Evolutionary conservation across 2,888 invertebrate species (phyloP), one percentile per base, ranked within the genome.

Genomic region (Drosophila meridionalis): DNA sequence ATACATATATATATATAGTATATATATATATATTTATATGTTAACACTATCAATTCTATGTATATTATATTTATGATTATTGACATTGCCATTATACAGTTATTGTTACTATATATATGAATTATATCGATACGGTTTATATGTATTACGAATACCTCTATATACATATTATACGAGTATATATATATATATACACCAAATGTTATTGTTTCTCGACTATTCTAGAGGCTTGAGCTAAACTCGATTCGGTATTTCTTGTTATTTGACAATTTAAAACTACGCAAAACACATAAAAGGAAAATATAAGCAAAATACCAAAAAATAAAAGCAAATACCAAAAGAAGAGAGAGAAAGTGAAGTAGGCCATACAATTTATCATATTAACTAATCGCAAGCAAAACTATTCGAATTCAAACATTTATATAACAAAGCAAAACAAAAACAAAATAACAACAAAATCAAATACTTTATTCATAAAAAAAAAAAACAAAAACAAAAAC

Each of bases 221-320:
- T 73, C 76, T 87, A 88, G 61, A 78, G 60, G 82, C 90, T 85
- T 81, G 90, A 88, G 89, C 90, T 85, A 83, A 85, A 74, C 75
- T 88, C 73, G 86, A 89, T 85, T 76, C 67, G 48, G 59, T 88
- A 88, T 86, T 83, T 87, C 83, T 90, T 86, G 87, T 86, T 86
- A 88, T 90, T 88, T 83, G 71, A 87, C 65, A 82, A 78, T 86
- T 83, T 80, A 79, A 70, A 42, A 71, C 70, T 57, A 81, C 65
- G 55, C 62, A 66, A 65, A 72, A 55, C 38, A 69, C n/a, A 12
- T 9, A 47, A 28, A 30, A 12, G 12, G 1, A 36, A 36, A 42
- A 61, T 48, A 62, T 34, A 12, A 69, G 40, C 36, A 47, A 60
- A 59, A 47, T 34, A 45, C 20, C 4, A 60, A 59, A 50, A 42